phyloP scores from a whole-genome alignment of 2,888 invertebrate species.

The Coelinius sp. region DNA sequence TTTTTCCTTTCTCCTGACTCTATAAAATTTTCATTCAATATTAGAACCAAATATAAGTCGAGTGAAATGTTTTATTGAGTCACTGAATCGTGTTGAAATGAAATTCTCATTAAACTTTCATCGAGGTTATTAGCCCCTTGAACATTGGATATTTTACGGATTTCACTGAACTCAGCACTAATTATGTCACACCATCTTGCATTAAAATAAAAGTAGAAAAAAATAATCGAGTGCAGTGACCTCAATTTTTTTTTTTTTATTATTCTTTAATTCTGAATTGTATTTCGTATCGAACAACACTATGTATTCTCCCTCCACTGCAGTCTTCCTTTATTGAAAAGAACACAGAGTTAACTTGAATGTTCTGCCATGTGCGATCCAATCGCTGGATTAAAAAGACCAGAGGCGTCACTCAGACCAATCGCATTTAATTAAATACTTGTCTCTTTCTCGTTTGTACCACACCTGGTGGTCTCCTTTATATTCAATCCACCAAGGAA shows the following conservation, averaged over 20 bases:
- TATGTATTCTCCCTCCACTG: background rate
- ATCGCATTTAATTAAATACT: slow-evolving; percentile 54
- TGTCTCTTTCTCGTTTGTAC: slow-evolving; percentile 41
- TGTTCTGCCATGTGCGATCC: background rate
- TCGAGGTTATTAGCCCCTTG: background rate
- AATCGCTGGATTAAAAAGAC: slow-evolving; percentile 20
- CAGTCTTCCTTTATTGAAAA: background rate
- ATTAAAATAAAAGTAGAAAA: background rate
- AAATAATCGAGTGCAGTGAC: background rate
- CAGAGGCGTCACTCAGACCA: slow-evolving; percentile 29
- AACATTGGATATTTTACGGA: background rate
- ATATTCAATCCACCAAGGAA: background rate
- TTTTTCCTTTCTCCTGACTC: too few species aligned
- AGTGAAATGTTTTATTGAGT: background rate
- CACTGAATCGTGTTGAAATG: background rate
- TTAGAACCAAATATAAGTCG: background rate
- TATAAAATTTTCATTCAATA: too few species aligned
- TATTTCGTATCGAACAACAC: background rate
- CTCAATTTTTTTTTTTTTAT: background rate
- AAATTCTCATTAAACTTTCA: slow-evolving; percentile 2
- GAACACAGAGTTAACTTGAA: background rate
- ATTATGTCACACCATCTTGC: background rate
- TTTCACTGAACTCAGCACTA: background rate
- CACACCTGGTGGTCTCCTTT: slow-evolving; percentile 12
- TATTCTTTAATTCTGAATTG: background rate